Conservation (phyloP, 2,888 invertebrate genomes). For the Chloroclysta siterata region DNA sequence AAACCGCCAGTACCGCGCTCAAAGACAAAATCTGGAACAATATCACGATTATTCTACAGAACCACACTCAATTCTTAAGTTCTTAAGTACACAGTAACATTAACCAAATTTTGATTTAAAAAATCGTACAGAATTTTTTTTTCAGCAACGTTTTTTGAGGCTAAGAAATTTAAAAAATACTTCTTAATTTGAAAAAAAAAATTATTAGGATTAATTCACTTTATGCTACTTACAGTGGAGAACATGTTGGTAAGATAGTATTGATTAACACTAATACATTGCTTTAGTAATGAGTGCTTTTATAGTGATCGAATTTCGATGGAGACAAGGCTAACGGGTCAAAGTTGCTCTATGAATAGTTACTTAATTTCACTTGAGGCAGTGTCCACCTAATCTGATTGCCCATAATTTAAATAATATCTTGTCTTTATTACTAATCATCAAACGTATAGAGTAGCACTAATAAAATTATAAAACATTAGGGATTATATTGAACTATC, state of each 20-base stretch:
- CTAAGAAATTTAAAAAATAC: no score
- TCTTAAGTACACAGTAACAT: no score
- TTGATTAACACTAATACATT: constrained; percentile 62
- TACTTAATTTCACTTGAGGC: constrained; percentile 35
- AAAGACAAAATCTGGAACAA: constrained; percentile 63
- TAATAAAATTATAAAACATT: no score
- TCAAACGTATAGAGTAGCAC: background rate
- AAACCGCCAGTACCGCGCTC: constrained; percentile 71
- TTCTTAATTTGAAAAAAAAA: no score
- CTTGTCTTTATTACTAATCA: constrained; percentile 12
- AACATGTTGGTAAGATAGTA: constrained; percentile 65
- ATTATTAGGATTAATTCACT: background rate
- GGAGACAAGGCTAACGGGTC: constrained; percentile 69
- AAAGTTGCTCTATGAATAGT: constrained; percentile 39
- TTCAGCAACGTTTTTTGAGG: no score
- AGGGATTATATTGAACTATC: no score
- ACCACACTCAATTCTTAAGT: no score
- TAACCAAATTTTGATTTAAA: no score
- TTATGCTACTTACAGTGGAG: constrained; percentile 66
- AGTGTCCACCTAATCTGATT: constrained; percentile 29
- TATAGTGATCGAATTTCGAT: constrained; percentile 62
- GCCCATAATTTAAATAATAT: constrained; percentile 24
- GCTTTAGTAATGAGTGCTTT: constrained; percentile 52
- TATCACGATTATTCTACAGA: constrained; percentile 2
- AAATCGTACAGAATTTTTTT: no score